A percentile compares a stretch with the other conserved stretches of the same genome.
These are phyloP conservation scores for Ecdyonurus torrentis DNA, from an alignment of 2,888 invertebrate species.

Conservation along the genomic window DNA sequence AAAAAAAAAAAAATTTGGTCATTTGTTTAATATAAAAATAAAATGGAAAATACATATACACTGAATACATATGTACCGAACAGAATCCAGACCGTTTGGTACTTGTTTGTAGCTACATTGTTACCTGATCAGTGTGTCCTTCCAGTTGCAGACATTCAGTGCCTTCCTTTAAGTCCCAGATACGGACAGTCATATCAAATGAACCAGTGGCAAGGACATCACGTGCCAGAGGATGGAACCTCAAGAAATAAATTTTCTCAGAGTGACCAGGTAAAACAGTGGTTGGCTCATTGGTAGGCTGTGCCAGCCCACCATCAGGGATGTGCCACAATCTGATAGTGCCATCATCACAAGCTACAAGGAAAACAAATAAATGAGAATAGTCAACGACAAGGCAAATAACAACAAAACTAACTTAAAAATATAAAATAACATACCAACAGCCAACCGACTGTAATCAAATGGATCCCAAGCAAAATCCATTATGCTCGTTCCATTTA, in stretches of 20 bases:
- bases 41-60: too few species aligned
- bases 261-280: constrained; percentile 50
- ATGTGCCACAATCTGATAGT: constrained; percentile 64
- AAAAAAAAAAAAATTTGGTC: neutral
- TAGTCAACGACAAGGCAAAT: neutral
- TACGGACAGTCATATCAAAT: constrained; percentile 73
- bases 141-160: constrained; percentile 47
- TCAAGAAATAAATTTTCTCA: constrained; percentile 82
- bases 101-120: too few species aligned
- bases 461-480: constrained; percentile 96
- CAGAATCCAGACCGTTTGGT: too few species aligned
- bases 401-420: neutral
- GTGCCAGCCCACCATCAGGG: constrained; percentile 51
- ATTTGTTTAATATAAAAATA: too few species aligned
- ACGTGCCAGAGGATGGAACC: constrained; percentile 76
- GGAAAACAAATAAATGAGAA: neutral
- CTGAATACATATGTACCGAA: too few species aligned
- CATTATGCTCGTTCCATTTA: constrained; percentile 76
- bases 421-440: constrained; percentile 30
- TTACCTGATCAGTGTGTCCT: constrained; percentile 62
- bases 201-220: constrained; percentile 78
- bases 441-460: constrained; percentile 56
- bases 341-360: constrained; percentile 71
- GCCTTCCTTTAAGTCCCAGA: constrained; percentile 59
- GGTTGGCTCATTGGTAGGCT: constrained; percentile 62